Evolutionary conservation across 2,113 vertebrate genomes (phyloP).

Genomic region (Zapornia atra): DNA sequence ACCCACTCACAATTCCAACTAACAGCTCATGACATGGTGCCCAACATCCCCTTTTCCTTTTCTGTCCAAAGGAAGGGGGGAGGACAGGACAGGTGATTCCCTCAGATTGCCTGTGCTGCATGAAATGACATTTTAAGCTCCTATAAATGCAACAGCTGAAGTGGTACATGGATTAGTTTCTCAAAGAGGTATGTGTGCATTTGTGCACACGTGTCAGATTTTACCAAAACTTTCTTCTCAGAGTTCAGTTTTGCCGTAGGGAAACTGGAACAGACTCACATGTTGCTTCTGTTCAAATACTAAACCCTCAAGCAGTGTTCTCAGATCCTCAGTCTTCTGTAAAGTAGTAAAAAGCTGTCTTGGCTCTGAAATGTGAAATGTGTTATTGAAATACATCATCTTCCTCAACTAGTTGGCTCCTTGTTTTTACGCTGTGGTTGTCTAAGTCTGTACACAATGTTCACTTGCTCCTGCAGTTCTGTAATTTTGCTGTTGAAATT

Average conservation of each 20-base stretch:
- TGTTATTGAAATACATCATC: neutral
- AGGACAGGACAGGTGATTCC: slow-evolving; percentile 34
- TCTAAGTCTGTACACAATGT: neutral
- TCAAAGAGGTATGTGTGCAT: neutral
- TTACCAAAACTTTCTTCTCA: neutral
- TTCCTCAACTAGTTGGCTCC: neutral
- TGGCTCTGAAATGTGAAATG: neutral
- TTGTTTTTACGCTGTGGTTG: neutral
- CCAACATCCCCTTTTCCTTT: neutral
- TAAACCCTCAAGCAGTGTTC: neutral
- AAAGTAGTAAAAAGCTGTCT: neutral
- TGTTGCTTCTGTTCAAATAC: neutral
- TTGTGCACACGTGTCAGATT: neutral
- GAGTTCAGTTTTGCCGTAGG: neutral
- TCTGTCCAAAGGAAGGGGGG: neutral
- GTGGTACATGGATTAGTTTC: neutral
- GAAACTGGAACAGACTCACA: neutral
- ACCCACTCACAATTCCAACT: neutral
- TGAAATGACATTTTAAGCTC: slow-evolving; percentile 23
- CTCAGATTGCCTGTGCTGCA: neutral
- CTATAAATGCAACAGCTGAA: slow-evolving; percentile 24
- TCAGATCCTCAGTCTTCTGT: neutral
- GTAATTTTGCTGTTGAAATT: slow-evolving; percentile 39
- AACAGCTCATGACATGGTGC: fast-evolving
- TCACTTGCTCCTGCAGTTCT: neutral